These are phyloP conservation scores for Lysandra bellargus DNA, from an alignment of 2,888 invertebrate genomes.

Conservation along the genomic window DNA sequence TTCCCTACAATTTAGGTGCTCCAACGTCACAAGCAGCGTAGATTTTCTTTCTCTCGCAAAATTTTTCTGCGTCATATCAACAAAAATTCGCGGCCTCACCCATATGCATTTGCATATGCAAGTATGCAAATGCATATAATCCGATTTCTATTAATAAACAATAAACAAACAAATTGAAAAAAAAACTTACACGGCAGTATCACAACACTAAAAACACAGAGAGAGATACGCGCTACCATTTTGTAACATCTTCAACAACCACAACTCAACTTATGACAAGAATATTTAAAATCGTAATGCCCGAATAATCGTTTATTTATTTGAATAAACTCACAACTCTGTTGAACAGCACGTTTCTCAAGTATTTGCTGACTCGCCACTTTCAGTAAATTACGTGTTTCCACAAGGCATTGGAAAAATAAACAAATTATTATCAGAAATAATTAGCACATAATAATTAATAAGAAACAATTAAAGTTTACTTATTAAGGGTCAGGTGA, in stretches of 20 bases:
- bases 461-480: not conserved
- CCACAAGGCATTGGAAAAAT: not conserved
- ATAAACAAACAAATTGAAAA: constrained; percentile 25
- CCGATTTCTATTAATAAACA: too few relatives aligned
- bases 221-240: constrained; percentile 65
- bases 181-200: constrained; percentile 51
- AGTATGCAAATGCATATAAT: too few relatives aligned
- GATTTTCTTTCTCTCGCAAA: too few relatives aligned
- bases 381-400: not conserved
- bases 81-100: too few relatives aligned
- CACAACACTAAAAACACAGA: constrained; percentile 53
- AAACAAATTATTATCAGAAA: not conserved
- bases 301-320: not conserved
- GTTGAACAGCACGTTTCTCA: constrained; percentile 1
- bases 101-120: too few relatives aligned
- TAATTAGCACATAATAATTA: not conserved
- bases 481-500: not conserved
- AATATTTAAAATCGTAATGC: not conserved
- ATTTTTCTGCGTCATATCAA: too few relatives aligned
- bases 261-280: constrained; percentile 10
- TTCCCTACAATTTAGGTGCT: too few relatives aligned
- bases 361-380: constrained; percentile 15
- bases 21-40: too few relatives aligned
- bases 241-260: constrained; percentile 61
- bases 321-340: constrained; percentile 22